Evolutionary conservation across 2,113 vertebrate species (phyloP).

Genomic region (Microcebus murinus): DNA sequence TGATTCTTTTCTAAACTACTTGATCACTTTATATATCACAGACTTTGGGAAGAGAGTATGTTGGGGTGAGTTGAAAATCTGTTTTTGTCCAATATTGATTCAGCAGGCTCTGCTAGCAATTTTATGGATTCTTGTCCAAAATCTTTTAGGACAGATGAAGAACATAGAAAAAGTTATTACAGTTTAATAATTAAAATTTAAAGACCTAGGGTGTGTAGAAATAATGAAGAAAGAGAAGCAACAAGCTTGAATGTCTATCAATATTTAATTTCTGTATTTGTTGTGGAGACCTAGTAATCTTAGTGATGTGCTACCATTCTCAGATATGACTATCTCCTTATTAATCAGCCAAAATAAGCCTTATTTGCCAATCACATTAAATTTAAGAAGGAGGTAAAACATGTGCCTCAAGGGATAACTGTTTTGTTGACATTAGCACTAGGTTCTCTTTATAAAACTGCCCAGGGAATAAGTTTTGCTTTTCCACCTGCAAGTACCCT

Average conservation of each 20-base stretch:
- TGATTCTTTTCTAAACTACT: not conserved
- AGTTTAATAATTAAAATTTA: not conserved
- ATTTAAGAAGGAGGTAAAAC: not conserved
- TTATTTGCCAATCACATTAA: not conserved
- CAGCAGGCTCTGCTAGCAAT: not conserved
- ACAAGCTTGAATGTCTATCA: not conserved
- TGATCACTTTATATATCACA: not conserved
- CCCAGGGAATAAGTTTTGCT: not conserved
- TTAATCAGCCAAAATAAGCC: not conserved
- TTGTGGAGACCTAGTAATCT: not conserved
- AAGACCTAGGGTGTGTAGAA: not conserved
- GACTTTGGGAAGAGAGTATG: not conserved
- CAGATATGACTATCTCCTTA: not conserved
- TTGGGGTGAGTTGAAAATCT: not conserved
- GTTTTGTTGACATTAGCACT: not conserved
- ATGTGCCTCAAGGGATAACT: not conserved
- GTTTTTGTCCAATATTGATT: not conserved
- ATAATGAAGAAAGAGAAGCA: not conserved
- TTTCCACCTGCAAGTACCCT: not conserved
- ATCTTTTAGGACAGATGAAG: not conserved
- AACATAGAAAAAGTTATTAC: not conserved
- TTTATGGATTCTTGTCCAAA: not conserved
- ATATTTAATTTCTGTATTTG: not conserved
- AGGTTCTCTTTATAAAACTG: not conserved
- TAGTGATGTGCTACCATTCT: not conserved